phyloP scores from a whole-genome alignment of 1,140 invertebrate genomes.

The Drosophila subpulchrella region DNA sequence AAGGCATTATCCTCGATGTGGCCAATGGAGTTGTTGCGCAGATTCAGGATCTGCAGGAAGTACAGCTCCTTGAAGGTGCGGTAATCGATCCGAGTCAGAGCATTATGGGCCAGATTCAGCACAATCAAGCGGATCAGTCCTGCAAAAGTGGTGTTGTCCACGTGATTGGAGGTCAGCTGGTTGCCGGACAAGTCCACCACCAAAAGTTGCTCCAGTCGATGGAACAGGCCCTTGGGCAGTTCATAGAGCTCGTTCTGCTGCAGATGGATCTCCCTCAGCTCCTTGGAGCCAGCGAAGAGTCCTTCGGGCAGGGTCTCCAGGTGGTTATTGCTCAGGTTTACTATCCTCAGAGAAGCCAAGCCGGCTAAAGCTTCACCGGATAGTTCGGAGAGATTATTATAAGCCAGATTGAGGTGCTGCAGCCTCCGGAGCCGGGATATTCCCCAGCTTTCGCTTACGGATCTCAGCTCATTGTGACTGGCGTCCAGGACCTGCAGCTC shows the following conservation, averaged over 20 bases:
- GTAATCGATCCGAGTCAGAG: slow-evolving; percentile 91
- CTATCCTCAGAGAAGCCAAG: slow-evolving; percentile 89
- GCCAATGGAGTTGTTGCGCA: slow-evolving; percentile 94
- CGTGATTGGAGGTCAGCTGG: slow-evolving; percentile 91
- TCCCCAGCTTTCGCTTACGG: slow-evolving; percentile 89
- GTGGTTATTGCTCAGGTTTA: slow-evolving; percentile 94
- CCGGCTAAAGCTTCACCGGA: slow-evolving; percentile 91
- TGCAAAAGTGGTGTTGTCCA: slow-evolving; percentile 92
- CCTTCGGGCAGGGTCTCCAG: slow-evolving; percentile 91
- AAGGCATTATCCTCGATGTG: slow-evolving; percentile 95
- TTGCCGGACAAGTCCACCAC: slow-evolving; percentile 95
- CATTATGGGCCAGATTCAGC: slow-evolving; percentile 93
- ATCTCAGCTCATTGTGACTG: slow-evolving; percentile 91
- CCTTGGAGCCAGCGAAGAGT: slow-evolving; percentile 90
- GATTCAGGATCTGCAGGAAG: slow-evolving; percentile 93
- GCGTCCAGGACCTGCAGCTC: slow-evolving; percentile 90
- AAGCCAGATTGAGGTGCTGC: slow-evolving; percentile 91
- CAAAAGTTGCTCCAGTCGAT: slow-evolving; percentile 92
- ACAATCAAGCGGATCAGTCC: slow-evolving; percentile 93
- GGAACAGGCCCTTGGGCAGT: slow-evolving; percentile 92
- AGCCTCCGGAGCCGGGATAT: slow-evolving; percentile 90
- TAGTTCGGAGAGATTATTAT: slow-evolving; percentile 93
- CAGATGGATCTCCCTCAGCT: slow-evolving; percentile 93
- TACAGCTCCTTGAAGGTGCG: slow-evolving; percentile 94
- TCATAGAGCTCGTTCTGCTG: slow-evolving; percentile 92